Percentiles rank a stretch among this genome's conserved stretches.
Conservation (phyloP, 2,113 vertebrate genomes). For the Corythoichthys haematopterus region DNA sequence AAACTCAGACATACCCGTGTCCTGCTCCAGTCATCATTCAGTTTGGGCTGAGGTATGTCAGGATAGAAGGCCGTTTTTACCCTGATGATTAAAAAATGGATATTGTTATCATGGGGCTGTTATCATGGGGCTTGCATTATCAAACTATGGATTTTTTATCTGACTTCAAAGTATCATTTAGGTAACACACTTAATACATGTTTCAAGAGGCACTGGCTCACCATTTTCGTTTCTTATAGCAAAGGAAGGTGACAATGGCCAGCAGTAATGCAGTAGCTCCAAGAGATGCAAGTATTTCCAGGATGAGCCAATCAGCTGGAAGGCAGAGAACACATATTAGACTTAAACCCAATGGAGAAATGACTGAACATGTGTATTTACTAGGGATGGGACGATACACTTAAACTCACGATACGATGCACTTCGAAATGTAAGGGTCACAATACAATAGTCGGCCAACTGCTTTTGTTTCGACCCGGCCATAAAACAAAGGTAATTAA, state of each 20-base stretch:
- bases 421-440: no score
- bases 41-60: constrained; percentile 71
- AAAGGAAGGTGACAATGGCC: constrained; percentile 57
- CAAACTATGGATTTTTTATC: neutral
- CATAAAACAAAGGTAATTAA: no score
- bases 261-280: constrained; percentile 53
- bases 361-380: neutral
- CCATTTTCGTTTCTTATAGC: constrained; percentile 76
- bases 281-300: constrained; percentile 68
- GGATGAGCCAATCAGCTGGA: constrained; percentile 62
- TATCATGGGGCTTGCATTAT: neutral
- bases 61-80: constrained; percentile 70
- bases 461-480: no score
- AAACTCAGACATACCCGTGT: constrained; percentile 41
- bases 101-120: neutral
- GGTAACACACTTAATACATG: neutral
- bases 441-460: no score
- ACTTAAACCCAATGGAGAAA: neutral
- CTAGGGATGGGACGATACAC: no score
- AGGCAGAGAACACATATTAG: neutral
- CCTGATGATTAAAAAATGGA: constrained; percentile 41
- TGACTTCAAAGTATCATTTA: neutral
- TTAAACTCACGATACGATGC: no score
- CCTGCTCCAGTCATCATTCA: constrained; percentile 61
- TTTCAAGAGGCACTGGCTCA: constrained; percentile 23